A percentile compares a stretch with the other conserved stretches of the same genome.
Evolutionary conservation across 2,797 vertebrate species (phyloP).

Genomic region (Xiphorhynchus erythropygius): DNA sequence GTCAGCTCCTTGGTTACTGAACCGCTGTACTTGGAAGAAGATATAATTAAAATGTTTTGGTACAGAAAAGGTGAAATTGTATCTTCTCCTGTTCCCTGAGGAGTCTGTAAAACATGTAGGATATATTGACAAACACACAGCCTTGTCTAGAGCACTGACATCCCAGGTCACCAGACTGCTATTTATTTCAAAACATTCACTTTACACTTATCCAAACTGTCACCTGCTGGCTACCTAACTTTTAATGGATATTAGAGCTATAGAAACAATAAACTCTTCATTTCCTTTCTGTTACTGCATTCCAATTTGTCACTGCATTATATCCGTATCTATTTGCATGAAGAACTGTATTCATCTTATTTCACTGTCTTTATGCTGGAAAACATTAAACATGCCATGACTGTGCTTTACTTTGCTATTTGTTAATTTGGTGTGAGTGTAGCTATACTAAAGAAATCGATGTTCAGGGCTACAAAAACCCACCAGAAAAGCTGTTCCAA

Average conservation of each 20-base stretch:
- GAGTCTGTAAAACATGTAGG: slow-evolving; percentile 84
- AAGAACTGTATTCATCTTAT: not conserved
- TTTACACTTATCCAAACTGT: slow-evolving; percentile 73
- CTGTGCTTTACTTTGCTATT: not conserved
- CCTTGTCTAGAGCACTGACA: slow-evolving; percentile 83
- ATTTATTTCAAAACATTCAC: slow-evolving; percentile 87
- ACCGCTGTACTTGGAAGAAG: slow-evolving; percentile 95
- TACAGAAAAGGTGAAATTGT: slow-evolving; percentile 91
- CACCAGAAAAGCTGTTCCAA: not conserved
- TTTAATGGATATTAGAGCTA: slow-evolving; percentile 72
- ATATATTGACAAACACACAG: slow-evolving; percentile 88
- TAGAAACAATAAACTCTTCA: slow-evolving; percentile 61
- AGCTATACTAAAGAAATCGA: not conserved
- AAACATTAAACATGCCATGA: not conserved
- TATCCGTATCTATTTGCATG: not conserved
- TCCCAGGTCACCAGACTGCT: slow-evolving; percentile 81
- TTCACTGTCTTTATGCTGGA: not conserved
- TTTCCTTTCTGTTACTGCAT: slow-evolving; percentile 50
- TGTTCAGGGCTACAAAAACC: not conserved
- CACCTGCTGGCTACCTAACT: slow-evolving; percentile 75
- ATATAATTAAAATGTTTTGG: slow-evolving; percentile 99
- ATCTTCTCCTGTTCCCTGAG: slow-evolving; percentile 84
- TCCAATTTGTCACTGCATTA: not conserved
- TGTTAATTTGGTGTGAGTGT: not conserved
- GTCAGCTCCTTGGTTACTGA: slow-evolving; percentile 99